Conservation (phyloP, 2,888 invertebrate species). For the Chironomus riparius region DNA sequence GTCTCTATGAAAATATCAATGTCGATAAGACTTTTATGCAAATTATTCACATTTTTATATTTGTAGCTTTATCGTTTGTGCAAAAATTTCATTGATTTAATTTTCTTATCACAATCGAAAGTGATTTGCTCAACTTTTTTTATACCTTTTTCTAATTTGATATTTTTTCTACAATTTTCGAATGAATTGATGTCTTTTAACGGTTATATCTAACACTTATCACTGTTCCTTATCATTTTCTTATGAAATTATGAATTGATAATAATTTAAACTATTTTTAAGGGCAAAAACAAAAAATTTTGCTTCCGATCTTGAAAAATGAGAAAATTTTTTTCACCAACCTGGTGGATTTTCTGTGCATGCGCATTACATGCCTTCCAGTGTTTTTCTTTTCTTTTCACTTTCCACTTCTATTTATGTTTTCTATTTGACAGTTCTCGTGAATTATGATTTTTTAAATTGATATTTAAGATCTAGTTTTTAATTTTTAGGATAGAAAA, state of each 20-base stretch:
- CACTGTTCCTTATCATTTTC: neutral
- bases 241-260: constrained; percentile 5
- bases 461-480: no score
- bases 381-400: neutral
- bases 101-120: neutral
- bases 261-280: constrained; percentile 9
- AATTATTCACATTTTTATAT: neutral
- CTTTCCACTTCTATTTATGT: neutral
- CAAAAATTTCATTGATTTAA: neutral
- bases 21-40: neutral
- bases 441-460: no score
- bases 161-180: neutral
- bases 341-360: neutral
- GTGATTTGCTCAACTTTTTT: neutral
- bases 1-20: neutral
- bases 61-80: neutral
- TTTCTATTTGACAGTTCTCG: neutral
- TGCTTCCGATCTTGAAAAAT: constrained; percentile 2
- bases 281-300: neutral
- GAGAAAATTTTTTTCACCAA: constrained; percentile 1
- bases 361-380: neutral
- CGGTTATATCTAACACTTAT: neutral
- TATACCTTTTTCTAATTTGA: neutral
- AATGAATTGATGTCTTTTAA: neutral
- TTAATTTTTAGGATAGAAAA: no score